These are phyloP conservation scores for Cryptocephalus moraei DNA, from an alignment of 2,888 invertebrate genomes.

Conservation along the genomic window DNA sequence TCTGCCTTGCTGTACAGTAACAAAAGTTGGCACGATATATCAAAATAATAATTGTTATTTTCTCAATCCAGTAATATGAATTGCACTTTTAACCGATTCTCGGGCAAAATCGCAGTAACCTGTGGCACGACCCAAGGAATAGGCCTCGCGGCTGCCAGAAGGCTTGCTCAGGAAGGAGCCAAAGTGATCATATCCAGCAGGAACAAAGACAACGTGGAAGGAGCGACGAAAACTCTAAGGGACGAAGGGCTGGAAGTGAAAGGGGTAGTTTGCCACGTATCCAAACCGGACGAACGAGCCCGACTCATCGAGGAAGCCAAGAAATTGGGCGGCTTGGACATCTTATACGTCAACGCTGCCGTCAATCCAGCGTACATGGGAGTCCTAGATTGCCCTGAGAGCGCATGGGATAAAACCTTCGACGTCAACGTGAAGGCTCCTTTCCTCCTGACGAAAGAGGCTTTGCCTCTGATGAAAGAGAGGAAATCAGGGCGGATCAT, in stretches of 20 bases:
- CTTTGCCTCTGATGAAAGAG: conserved; percentile 67
- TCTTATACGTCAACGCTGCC: conserved; percentile 94
- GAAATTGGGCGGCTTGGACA: conserved; percentile 52
- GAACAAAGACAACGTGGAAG: conserved; percentile 75
- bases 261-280: conserved; percentile 82
- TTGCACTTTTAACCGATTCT: no score
- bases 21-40: no score
- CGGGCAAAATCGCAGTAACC: conserved; percentile 75
- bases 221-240: conserved; percentile 60
- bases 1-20: no score
- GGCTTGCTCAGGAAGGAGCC: conserved; percentile 84
- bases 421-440: conserved; percentile 87
- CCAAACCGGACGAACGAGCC: conserved; percentile 65
- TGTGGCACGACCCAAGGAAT: conserved; percentile 90
- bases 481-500: conserved; percentile 76
- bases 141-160: conserved; percentile 82
- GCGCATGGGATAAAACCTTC: conserved; percentile 90
- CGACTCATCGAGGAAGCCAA: conserved; percentile 42
- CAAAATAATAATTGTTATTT: no score
- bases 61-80: no score
- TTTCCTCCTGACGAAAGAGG: conserved; percentile 78
- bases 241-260: conserved; percentile 52
- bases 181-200: conserved; percentile 86
- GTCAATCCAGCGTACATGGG: conserved; percentile 66
- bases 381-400: conserved; percentile 69